These are phyloP conservation scores for Ochropacha duplaris DNA, from an alignment of 2,888 invertebrate species.

Conservation along the genomic window DNA sequence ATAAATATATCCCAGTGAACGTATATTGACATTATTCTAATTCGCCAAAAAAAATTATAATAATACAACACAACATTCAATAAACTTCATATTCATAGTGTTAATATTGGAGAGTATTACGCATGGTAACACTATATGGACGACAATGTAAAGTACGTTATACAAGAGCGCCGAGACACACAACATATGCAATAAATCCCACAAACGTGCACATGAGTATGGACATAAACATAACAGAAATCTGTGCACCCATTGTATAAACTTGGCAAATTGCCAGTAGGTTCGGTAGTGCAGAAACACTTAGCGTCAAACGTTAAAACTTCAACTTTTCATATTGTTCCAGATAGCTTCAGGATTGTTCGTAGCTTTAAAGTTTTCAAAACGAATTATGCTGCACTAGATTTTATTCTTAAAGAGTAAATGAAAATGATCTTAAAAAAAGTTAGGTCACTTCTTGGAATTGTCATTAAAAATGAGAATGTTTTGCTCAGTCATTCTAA, in stretches of 20 bases:
- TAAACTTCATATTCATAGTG: no score
- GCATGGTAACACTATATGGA: conserved; percentile 1
- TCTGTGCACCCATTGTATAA: conserved; percentile 40
- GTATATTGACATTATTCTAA: no score
- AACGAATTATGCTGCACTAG: conserved; percentile 26
- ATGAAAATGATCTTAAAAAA: conserved; percentile 8
- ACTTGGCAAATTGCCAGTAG: conserved; percentile 52
- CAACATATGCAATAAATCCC: conserved; percentile 28
- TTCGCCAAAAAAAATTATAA: no score
- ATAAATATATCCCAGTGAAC: no score
- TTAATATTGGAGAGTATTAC: no score
- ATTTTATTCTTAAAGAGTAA: conserved; percentile 14
- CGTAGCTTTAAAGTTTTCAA: conserved; percentile 25
- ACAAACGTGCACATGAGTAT: conserved; percentile 18
- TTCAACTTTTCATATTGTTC: conserved; percentile 41
- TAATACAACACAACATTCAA: no score
- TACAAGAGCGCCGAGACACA: conserved; percentile 11
- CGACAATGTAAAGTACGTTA: conserved; percentile 12
- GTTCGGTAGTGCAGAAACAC: conserved; percentile 53
- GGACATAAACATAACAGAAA: conserved; percentile 36
- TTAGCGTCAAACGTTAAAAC: conserved; percentile 50
- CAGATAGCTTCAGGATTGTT: conserved; percentile 22
- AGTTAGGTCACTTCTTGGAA: conserved; percentile 6
- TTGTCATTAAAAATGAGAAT: no score
- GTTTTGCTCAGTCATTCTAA: neutral